Evolutionary conservation across 2,888 invertebrate species (phyloP).

Genomic region (Lumbricus terrestris): DNA sequence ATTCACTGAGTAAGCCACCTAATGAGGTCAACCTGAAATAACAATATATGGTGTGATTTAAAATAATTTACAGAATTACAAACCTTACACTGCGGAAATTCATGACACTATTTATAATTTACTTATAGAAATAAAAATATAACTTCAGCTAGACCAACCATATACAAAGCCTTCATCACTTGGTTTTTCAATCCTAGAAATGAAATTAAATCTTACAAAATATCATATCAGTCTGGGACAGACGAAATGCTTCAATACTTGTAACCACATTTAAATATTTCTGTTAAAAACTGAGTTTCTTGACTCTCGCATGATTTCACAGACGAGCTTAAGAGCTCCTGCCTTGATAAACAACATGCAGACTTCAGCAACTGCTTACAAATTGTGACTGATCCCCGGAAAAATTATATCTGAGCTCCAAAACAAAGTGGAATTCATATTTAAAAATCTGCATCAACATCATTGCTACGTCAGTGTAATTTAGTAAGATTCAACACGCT

Average conservation of each 20-base stretch:
- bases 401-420: background rate
- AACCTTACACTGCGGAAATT: background rate
- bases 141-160: background rate
- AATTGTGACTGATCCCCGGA: too few relatives aligned
- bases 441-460: too few relatives aligned
- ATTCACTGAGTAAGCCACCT: too few relatives aligned
- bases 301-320: background rate
- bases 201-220: background rate
- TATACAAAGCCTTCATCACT: background rate
- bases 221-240: background rate
- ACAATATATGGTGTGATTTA: background rate
- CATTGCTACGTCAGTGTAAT: too few relatives aligned
- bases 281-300: background rate
- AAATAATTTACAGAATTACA: slow-evolving; percentile 3
- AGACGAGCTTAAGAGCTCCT: too few relatives aligned
- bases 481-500: too few relatives aligned
- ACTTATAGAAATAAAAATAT: background rate
- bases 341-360: too few relatives aligned
- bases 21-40: too few relatives aligned
- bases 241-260: background rate
- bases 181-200: background rate
- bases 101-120: background rate
- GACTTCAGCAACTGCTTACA: too few relatives aligned
- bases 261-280: too few relatives aligned
- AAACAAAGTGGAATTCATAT: too few relatives aligned